Evolutionary conservation across 2,888 invertebrate species (phyloP).

Genomic region (Koerneria pararmatus): DNA sequence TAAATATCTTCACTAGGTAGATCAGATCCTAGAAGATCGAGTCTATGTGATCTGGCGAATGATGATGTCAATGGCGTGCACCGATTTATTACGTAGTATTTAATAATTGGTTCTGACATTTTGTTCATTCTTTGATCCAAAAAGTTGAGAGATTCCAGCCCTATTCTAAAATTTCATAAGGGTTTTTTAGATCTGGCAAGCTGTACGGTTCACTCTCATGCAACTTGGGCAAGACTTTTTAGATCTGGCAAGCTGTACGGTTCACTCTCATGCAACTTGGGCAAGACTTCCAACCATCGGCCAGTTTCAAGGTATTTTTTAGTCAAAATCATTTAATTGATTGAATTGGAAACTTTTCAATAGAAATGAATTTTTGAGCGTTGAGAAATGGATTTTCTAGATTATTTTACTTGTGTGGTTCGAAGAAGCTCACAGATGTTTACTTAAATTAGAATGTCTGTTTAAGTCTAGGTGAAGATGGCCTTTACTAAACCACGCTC

Average conservation of each 20-base stretch:
- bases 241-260: slow-evolving; percentile 92
- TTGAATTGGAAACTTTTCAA: too few relatives aligned
- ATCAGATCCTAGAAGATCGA: background rate
- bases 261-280: slow-evolving; percentile 71
- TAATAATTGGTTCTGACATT: background rate
- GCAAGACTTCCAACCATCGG: slow-evolving; percentile 29
- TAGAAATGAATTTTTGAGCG: too few relatives aligned
- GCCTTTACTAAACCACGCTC: too few relatives aligned
- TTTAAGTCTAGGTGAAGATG: too few relatives aligned
- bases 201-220: slow-evolving; percentile 80
- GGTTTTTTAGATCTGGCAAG: slow-evolving; percentile 83
- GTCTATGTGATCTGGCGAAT: background rate
- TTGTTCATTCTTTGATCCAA: background rate
- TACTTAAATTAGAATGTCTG: too few relatives aligned
- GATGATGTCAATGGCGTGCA: too few relatives aligned
- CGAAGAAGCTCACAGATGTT: too few relatives aligned
- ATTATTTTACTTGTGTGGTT: too few relatives aligned
- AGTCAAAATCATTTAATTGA: background rate
- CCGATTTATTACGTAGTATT: too few relatives aligned
- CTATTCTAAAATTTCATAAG: too few relatives aligned
- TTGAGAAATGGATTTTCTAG: too few relatives aligned
- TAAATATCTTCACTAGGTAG: too few relatives aligned
- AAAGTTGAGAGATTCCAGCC: background rate
- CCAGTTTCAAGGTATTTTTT: slow-evolving; percentile 26
- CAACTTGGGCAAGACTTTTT: slow-evolving; percentile 43